Evolutionary conservation across 2,797 vertebrate genomes (phyloP).

Genomic region (Microctenopoma stevenorrisi): DNA sequence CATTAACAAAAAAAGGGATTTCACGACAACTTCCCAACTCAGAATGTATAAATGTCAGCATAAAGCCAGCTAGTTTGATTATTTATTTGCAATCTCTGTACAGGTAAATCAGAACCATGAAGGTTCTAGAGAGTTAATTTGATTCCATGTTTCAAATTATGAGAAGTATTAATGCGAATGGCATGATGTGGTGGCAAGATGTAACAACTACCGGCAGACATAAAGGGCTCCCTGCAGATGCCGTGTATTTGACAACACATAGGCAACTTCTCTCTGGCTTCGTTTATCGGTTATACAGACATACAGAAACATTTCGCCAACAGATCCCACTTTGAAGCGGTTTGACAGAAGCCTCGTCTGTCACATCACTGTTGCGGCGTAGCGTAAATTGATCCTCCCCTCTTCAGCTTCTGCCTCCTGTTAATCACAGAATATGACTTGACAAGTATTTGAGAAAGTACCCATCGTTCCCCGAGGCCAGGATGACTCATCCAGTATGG

Average conservation of each 20-base stretch:
- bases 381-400: conserved; percentile 44
- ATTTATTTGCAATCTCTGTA: not conserved
- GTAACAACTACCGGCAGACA: not conserved
- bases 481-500: conserved; percentile 75
- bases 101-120: not conserved
- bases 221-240: not conserved
- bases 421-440: conserved; percentile 72
- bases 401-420: conserved; percentile 39
- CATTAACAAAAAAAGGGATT: conserved; percentile 10
- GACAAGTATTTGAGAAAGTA: conserved; percentile 71
- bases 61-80: conserved; percentile 1
- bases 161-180: conserved; percentile 10
- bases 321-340: conserved; percentile 12
- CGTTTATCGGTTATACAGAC: not conserved
- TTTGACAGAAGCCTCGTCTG: conserved; percentile 54
- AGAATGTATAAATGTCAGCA: conserved; percentile 19
- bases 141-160: conserved; percentile 18
- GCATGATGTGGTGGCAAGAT: not conserved
- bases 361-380: conserved; percentile 32
- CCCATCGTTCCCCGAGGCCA: conserved; percentile 42
- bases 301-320: conserved; percentile 4
- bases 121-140: conserved; percentile 21
- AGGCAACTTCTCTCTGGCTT: not conserved
- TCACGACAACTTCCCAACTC: conserved; percentile 16
- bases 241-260: no score